Percentiles rank a stretch among this genome's conserved stretches.
Conservation (phyloP, 2,888 invertebrate genomes). For the Drosophila borborema region DNA sequence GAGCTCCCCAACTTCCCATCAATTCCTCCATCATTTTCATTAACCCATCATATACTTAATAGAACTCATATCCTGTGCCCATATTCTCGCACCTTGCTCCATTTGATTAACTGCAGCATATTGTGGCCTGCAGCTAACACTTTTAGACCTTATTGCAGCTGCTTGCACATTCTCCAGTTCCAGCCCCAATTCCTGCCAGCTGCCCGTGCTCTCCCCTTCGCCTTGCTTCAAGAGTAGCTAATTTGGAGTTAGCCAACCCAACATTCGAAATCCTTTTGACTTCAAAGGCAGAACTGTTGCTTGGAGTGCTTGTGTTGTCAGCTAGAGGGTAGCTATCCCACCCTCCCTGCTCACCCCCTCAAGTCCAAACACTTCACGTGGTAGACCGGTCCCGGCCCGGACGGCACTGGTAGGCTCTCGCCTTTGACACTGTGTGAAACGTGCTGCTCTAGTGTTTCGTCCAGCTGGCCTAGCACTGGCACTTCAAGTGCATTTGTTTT, state of each 20-base stretch:
- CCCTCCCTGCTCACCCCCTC: no score
- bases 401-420: slow-evolving; percentile 37
- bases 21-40: neutral
- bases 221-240: slow-evolving; percentile 55
- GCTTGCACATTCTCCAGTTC: neutral
- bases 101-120: slow-evolving; percentile 43
- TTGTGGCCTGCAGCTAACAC: slow-evolving; percentile 39
- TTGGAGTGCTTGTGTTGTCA: slow-evolving; percentile 54
- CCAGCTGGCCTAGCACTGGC: slow-evolving; percentile 8
- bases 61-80: neutral
- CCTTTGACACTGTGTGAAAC: slow-evolving; percentile 79
- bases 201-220: neutral
- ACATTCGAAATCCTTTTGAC: slow-evolving; percentile 67
- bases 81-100: slow-evolving; percentile 4
- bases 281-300: slow-evolving; percentile 80
- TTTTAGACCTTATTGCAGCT: slow-evolving; percentile 37
- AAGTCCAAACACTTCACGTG: slow-evolving; percentile 75
- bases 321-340: slow-evolving; percentile 7
- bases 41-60: neutral
- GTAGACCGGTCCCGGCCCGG: slow-evolving; percentile 38
- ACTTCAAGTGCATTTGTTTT: slow-evolving; percentile 77
- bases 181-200: slow-evolving; percentile 3
- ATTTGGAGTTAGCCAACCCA: slow-evolving; percentile 59
- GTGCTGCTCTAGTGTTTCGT: slow-evolving; percentile 28
- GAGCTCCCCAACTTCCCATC: no score